Evolutionary conservation across 2,113 vertebrate species (phyloP), one percentile per base, ranked within the genome.

Genomic region (Cranoglanis bouderius): DNA sequence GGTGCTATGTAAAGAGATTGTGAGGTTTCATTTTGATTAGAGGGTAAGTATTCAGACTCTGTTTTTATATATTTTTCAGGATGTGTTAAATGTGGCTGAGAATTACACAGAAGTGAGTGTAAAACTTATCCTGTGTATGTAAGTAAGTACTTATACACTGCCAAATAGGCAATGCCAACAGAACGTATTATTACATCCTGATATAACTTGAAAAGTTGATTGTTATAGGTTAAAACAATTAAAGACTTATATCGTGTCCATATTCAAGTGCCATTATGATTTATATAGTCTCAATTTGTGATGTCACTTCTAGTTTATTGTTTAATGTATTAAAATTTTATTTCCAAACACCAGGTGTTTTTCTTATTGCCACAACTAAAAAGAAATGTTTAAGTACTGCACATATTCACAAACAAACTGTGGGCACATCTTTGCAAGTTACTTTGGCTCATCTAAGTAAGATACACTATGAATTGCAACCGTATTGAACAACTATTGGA

Each of bases 121-220:
- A 92, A 93, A 93, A 92, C 65, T 72, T 85, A 85, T 85, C 81
- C 88, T 80, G 87, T 77, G 80, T 38, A 51, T 53, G 90, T 88
- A 21, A 88, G 46, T 29, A 43, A 65, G 35, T 90, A 85, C 65
- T n/a, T 87, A 78, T 53, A 81, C n/a, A 63, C 83, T 46, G 87
- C 67, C 84, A 87, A 91, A 91, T 83, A 91, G 86, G 75, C 59
- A 88, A 88, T 90, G 86, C 59, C 83, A 92, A 89, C 85, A 91
- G 26, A 89, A 91, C 82, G 85, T 91, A 93, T 91, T 91, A 91
- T 81, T 89, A 90, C 90, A 94, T 89, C 92, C 93, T 95, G 93
- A 89, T 92, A 55, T 92, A 94, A 95, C 94, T 94, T 94, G 94
- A 96, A 95, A 89, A 90, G 86, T 53, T 93, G 85, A 91, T 88